A percentile compares a stretch with the other conserved stretches of the same genome.
phyloP scores from a whole-genome alignment of 2,797 vertebrate genomes.

The Acrossocheilus fasciatus region DNA sequence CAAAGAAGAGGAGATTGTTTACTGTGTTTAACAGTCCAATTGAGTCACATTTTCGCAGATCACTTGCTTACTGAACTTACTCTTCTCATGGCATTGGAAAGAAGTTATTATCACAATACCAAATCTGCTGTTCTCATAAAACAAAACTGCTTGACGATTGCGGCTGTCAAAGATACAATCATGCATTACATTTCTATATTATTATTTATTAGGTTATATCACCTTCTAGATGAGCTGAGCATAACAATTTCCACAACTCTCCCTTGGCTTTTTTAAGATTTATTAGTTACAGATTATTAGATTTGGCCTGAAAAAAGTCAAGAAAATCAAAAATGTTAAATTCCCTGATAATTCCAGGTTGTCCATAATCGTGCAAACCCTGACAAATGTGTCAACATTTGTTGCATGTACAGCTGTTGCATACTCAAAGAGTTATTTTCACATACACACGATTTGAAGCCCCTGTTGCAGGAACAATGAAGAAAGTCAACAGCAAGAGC shows the following conservation, averaged over 20 bases:
- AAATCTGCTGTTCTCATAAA: background rate
- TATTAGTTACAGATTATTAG: background rate
- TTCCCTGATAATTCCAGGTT: background rate
- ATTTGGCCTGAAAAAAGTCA: background rate
- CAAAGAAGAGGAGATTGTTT: background rate
- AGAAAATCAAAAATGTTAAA: background rate
- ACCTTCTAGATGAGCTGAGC: background rate
- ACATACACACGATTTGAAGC: constrained; percentile 39
- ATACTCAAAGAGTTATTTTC: constrained; percentile 6
- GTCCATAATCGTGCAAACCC: background rate
- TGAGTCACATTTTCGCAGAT: background rate
- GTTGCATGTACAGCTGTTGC: background rate
- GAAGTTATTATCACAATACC: background rate
- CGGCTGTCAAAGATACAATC: background rate
- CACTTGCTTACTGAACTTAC: background rate
- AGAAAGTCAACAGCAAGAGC: constrained; percentile 64
- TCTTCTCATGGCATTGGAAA: background rate
- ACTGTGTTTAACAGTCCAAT: background rate
- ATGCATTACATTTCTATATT: background rate
- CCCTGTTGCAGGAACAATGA: constrained; percentile 41
- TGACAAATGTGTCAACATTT: background rate
- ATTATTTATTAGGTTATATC: too few species aligned
- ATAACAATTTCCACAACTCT: background rate
- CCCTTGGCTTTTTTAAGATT: background rate
- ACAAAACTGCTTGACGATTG: background rate